Evolutionary conservation across 2,113 vertebrate genomes (phyloP), one percentile per base, ranked within the genome.

Genomic region (Dromaius novaehollandiae): DNA sequence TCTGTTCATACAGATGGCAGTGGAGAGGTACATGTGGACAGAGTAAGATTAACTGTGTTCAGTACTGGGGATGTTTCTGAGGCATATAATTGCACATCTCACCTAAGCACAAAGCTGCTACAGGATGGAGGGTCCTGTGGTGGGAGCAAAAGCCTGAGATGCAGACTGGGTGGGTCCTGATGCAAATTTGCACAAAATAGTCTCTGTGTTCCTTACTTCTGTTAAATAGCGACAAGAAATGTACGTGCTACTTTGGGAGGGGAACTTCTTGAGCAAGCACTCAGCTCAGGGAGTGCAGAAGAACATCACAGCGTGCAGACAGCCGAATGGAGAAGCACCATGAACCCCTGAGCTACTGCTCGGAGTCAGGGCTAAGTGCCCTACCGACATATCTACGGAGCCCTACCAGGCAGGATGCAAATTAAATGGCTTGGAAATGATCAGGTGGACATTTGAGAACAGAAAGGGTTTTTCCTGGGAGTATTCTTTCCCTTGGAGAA

Each of bases 161-260:
- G 38, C 9, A 55, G 63, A 38, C 14, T 50, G 75, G 36, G 65
- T 7, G 24, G 30, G 38, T 83, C 63, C 11, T 65, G 48, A 30
- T 44, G 30, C 53, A 70, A 21, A 11, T 48, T 20, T 70, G 25
- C 34, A 78, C 34, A 40, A 38, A 93, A 53, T 4, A n/a, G 66
- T 14, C 14, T 51, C 32, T 17, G 0, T 18, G 19, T 42, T 82
- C 69, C 36, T 78, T n/a, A 42, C 4, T 7, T 55, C 11, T 75
- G 25, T 38, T n/a, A 75, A 82, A 48, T 8, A 63, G 17, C 20
- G 56, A 28, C 42, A 51, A 76, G 32, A 53, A 85, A 79, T 5
- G 10, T 0, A 4, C 4, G 11, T 14, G 38, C 2, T 38, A 58
- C 42, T 2, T 11, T 63, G 56, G n/a, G 9, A 76, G 32, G 12